These are phyloP conservation scores for Pelvicachromis taeniatus DNA, from an alignment of 2,113 vertebrate genomes.

Conservation along the genomic window DNA sequence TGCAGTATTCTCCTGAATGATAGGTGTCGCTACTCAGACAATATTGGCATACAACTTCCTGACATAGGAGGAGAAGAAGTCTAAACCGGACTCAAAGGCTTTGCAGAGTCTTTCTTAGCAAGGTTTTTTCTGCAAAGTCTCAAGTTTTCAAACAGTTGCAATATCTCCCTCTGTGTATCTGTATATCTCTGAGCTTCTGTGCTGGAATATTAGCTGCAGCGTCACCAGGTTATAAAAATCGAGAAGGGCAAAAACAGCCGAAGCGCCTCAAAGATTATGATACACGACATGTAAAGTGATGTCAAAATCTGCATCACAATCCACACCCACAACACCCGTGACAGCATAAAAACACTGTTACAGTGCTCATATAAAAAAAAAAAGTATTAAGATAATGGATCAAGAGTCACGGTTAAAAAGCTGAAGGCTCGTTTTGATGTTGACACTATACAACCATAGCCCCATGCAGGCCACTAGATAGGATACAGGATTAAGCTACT, in stretches of 20 bases:
- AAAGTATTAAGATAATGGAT: background rate
- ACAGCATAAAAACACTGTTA: background rate
- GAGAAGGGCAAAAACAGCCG: fast-evolving
- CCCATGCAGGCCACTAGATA: background rate
- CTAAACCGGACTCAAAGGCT: background rate
- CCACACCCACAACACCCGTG: background rate
- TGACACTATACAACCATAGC: background rate
- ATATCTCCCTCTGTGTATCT: background rate
- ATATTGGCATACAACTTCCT: background rate
- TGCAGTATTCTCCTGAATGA: too few relatives aligned
- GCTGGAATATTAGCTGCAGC: background rate
- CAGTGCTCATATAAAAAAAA: background rate
- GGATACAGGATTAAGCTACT: background rate
- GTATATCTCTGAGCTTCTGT: background rate
- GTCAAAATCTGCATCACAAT: background rate
- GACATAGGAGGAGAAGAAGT: background rate
- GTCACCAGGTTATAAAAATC: background rate
- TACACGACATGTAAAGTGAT: background rate
- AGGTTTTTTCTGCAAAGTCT: background rate
- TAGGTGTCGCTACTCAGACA: background rate
- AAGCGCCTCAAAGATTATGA: background rate
- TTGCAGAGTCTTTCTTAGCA: background rate
- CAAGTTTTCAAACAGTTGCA: background rate
- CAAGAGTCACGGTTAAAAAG: background rate
- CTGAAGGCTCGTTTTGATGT: background rate